Evolutionary conservation across 1,140 invertebrate genomes (phyloP).

Genomic region (Drosophila kepulauana): DNA sequence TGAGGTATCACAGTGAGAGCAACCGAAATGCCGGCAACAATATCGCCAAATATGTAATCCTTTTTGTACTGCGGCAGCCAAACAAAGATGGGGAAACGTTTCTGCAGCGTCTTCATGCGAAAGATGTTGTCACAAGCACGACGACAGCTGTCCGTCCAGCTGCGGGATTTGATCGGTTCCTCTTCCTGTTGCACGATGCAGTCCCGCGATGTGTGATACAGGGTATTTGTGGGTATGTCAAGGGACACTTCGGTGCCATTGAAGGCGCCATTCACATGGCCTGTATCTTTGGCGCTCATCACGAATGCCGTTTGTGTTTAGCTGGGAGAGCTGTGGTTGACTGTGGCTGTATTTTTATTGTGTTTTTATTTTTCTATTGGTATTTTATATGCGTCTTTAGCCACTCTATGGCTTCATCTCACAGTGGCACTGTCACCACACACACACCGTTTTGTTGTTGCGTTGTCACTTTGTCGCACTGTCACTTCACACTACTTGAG

Average conservation of each 20-base stretch:
- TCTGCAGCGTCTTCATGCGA: conserved; percentile 89
- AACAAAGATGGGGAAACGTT: conserved; percentile 89
- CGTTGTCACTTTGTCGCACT: conserved; percentile 21
- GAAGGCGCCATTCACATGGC: conserved; percentile 66
- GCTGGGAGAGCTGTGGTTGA: not conserved
- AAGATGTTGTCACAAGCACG: conserved; percentile 73
- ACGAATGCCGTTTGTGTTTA: not conserved
- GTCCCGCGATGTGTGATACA: conserved; percentile 75
- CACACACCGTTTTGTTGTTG: conserved; percentile 3
- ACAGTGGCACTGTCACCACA: conserved; percentile 41
- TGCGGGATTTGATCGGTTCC: conserved; percentile 31
- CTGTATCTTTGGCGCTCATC: conserved; percentile 55
- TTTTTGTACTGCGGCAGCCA: conserved; percentile 92
- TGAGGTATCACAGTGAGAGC: conserved; percentile 94
- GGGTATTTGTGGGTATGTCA: conserved; percentile 76
- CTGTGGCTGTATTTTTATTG: conserved; percentile 7
- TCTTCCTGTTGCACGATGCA: conserved; percentile 76
- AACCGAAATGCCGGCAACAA: conserved; percentile 94
- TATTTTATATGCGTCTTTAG: conserved; percentile 22
- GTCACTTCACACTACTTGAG: not conserved
- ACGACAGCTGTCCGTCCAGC: conserved; percentile 51
- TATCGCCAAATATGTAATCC: conserved; percentile 88
- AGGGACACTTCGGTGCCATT: conserved; percentile 74
- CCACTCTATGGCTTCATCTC: conserved; percentile 66
- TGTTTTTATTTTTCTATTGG: conserved; percentile 3